A percentile compares a stretch with the other conserved stretches of the same genome.
Conservation (phyloP, 2,888 invertebrate species). For the Diloba caeruleocephala region DNA sequence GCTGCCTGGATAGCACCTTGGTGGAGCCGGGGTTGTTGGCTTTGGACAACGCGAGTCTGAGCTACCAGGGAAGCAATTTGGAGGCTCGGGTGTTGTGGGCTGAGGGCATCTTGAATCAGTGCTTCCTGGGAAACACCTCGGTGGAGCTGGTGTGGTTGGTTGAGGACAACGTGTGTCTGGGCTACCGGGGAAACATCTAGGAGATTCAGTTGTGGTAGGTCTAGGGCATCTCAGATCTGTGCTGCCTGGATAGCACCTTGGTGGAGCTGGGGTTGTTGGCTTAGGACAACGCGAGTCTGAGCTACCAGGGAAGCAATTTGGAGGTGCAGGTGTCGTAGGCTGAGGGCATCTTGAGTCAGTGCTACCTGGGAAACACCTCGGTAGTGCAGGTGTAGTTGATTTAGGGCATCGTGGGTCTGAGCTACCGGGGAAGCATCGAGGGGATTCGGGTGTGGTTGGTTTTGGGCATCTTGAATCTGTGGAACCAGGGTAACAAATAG, state of each 20-base stretch:
- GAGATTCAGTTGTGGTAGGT: conserved; percentile 53
- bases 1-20: conserved; percentile 63
- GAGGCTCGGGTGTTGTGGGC: conserved; percentile 59
- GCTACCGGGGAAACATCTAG: conserved; percentile 65
- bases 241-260: conserved; percentile 56
- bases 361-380: conserved; percentile 51
- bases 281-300: conserved; percentile 70
- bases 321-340: conserved; percentile 56
- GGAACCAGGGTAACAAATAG: conserved; percentile 34
- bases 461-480: conserved; percentile 53
- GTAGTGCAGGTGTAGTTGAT: conserved; percentile 47
- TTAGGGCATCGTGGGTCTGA: conserved; percentile 70
- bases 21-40: conserved; percentile 57
- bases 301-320: conserved; percentile 60
- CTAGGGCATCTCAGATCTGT: conserved; percentile 43
- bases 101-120: conserved; percentile 69
- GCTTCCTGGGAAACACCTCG: conserved; percentile 62
- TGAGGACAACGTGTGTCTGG: conserved; percentile 60
- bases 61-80: conserved; percentile 40
- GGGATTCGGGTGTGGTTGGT: conserved; percentile 57
- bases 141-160: conserved; percentile 58
- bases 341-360: conserved; percentile 63
- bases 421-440: conserved; percentile 72
- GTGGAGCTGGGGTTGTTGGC: conserved; percentile 54
- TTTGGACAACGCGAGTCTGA: conserved; percentile 46